A percentile compares a stretch with the other conserved stretches of the same genome.
These are phyloP conservation scores for Pseudomyrmex cubaensis DNA, from an alignment of 1,140 invertebrate species.

Conservation along the genomic window DNA sequence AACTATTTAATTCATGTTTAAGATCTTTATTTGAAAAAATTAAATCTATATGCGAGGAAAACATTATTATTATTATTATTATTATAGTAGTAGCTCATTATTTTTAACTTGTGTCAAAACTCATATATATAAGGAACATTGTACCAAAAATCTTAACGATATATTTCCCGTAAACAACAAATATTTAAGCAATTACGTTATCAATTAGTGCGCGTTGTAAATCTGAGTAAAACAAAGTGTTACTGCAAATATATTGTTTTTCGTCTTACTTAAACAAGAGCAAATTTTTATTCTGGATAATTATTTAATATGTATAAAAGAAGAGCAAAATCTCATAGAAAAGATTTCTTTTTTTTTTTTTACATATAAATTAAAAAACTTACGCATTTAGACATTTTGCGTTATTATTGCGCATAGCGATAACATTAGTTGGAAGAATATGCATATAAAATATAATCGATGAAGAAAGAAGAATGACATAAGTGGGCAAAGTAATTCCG, in stretches of 20 bases:
- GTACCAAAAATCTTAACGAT: slow-evolving; percentile 15
- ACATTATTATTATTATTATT: slow-evolving; percentile 20
- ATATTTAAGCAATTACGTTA: slow-evolving; percentile 31
- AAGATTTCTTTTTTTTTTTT: slow-evolving; percentile 45
- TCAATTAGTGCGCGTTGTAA: slow-evolving; percentile 25
- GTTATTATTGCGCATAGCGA: slow-evolving; percentile 12
- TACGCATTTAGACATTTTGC: slow-evolving; percentile 49
- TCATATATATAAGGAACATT: slow-evolving; percentile 18
- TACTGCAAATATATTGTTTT: slow-evolving; percentile 34
- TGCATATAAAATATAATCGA: too few relatives aligned
- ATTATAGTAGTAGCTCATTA: slow-evolving; percentile 13
- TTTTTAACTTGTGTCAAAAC: slow-evolving; percentile 37
- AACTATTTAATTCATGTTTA: slow-evolving; percentile 29
- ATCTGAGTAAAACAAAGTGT: slow-evolving; percentile 16
- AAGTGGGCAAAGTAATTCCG: too few relatives aligned
- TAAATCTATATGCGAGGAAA: slow-evolving; percentile 8
- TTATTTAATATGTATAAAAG: slow-evolving; percentile 49
- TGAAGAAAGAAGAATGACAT: too few relatives aligned
- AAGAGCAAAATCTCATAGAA: slow-evolving; percentile 15
- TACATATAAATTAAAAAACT: slow-evolving; percentile 48
- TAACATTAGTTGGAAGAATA: background rate
- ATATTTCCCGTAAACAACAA: slow-evolving; percentile 26
- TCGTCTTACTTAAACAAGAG: slow-evolving; percentile 28
- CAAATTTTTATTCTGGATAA: slow-evolving; percentile 45
- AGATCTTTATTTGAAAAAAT: slow-evolving; percentile 29